A percentile compares a stretch with the other conserved stretches of the same genome.
These are phyloP conservation scores for Platycnemis pennipes DNA, from an alignment of 2,888 invertebrate species.

Conservation along the genomic window DNA sequence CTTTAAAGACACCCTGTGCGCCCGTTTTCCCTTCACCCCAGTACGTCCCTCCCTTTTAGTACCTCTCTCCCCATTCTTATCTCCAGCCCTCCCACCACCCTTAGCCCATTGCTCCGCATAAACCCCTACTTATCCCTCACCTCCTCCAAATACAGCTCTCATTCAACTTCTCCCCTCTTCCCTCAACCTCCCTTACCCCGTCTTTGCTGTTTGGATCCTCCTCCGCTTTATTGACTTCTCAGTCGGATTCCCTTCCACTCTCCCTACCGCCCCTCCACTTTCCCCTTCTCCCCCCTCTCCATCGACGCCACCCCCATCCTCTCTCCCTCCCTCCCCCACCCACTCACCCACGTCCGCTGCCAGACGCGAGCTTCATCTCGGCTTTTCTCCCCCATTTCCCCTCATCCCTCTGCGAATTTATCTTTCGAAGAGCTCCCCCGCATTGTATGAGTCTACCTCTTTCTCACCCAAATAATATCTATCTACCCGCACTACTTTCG, in stretches of 20 bases:
- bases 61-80: not conserved
- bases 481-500: not conserved
- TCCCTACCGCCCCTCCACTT: not conserved
- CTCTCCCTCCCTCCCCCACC: not conserved
- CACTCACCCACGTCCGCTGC: not conserved
- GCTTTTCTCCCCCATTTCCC: not conserved
- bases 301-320: not conserved
- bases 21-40: not conserved
- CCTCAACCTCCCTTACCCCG: not conserved
- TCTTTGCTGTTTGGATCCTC: slow-evolving; percentile 31
- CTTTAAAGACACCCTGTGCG: not conserved
- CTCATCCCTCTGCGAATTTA: not conserved
- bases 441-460: not conserved
- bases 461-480: not conserved
- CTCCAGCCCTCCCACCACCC: not conserved
- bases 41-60: not conserved
- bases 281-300: not conserved
- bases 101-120: not conserved
- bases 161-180: not conserved
- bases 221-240: slow-evolving; percentile 38
- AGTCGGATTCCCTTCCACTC: not conserved
- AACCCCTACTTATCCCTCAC: not conserved
- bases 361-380: slow-evolving; percentile 27
- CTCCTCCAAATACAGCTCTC: not conserved
- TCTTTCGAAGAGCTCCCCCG: not conserved